Conservation (phyloP, 1,140 invertebrate genomes). For the Drosophila gunungcola region DNA sequence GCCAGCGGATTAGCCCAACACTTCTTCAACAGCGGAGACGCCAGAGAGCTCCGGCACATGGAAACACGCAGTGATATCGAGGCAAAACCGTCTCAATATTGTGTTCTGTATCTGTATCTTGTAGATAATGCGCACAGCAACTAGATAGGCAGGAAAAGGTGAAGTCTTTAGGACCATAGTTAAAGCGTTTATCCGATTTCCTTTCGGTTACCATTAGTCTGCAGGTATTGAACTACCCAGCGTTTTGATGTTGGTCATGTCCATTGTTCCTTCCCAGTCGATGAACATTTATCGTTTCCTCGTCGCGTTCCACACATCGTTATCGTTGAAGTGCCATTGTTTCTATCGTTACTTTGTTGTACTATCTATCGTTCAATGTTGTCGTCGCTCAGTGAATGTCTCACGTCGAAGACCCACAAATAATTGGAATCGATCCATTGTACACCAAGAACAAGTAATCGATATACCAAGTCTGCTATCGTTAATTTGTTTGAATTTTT, state of each 20-base stretch:
- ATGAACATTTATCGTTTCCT: conserved; percentile 12
- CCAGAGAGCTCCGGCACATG: conserved; percentile 1
- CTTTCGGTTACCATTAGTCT: conserved; percentile 8
- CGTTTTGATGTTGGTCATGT: conserved; percentile 24
- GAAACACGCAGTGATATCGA: conserved; percentile 14
- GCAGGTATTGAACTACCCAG: conserved; percentile 28
- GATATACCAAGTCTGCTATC: conserved; percentile 2
- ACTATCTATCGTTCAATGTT: conserved; percentile 2
- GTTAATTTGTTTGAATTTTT: not conserved
- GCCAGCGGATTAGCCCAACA: conserved; percentile 14
- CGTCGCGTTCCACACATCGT: conserved; percentile 22
- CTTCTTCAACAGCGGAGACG: conserved; percentile 6
- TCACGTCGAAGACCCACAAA: conserved; percentile 31
- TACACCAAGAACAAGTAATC: conserved; percentile 6
- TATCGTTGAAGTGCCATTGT: conserved; percentile 12
- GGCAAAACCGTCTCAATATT: conserved; percentile 22
- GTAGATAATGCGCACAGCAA: conserved; percentile 52
- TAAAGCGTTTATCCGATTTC: conserved; percentile 13
- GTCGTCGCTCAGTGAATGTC: conserved; percentile 5
- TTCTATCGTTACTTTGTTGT: conserved; percentile 15
- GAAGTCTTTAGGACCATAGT: conserved; percentile 16
- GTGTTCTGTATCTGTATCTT: conserved; percentile 58
- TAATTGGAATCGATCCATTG: conserved; percentile 36
- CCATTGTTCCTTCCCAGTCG: conserved; percentile 14
- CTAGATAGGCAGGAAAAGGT: conserved; percentile 30